Conservation (phyloP, 2,888 invertebrate genomes). For the Clunio marinus region DNA sequence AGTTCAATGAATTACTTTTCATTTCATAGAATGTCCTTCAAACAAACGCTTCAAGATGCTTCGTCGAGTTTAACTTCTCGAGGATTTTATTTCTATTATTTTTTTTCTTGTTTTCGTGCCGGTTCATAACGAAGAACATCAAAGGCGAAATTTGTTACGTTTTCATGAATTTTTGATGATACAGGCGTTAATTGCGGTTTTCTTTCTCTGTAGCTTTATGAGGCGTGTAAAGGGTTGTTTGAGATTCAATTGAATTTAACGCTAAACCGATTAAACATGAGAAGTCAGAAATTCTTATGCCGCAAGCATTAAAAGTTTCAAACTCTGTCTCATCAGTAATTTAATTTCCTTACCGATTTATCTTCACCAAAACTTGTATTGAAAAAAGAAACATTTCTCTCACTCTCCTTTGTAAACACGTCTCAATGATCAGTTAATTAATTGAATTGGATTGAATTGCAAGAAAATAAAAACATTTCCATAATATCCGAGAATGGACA, state of each 20-base stretch:
- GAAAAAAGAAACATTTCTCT: too few relatives aligned
- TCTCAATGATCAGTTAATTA: slow-evolving; percentile 18
- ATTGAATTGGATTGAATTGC: slow-evolving; percentile 18
- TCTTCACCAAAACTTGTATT: neutral
- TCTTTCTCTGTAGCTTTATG: neutral
- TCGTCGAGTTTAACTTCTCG: neutral
- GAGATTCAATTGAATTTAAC: neutral
- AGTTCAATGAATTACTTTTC: slow-evolving; percentile 31
- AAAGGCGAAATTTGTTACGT: too few relatives aligned
- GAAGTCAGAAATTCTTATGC: too few relatives aligned
- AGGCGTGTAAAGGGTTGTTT: neutral
- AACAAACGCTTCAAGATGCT: neutral
- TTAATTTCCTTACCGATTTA: neutral
- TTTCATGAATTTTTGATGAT: neutral
- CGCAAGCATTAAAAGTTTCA: neutral
- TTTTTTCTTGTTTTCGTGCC: neutral
- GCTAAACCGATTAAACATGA: neutral
- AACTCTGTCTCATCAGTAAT: neutral
- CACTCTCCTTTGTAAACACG: slow-evolving; percentile 1
- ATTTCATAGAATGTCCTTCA: slow-evolving; percentile 30
- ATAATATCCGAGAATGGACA: neutral
- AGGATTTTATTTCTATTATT: too few relatives aligned
- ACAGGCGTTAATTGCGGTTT: neutral
- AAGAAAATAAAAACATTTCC: neutral
- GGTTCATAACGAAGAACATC: neutral